Conservation (phyloP, 2,888 invertebrate genomes). For the Strigamia transsilvanica region DNA sequence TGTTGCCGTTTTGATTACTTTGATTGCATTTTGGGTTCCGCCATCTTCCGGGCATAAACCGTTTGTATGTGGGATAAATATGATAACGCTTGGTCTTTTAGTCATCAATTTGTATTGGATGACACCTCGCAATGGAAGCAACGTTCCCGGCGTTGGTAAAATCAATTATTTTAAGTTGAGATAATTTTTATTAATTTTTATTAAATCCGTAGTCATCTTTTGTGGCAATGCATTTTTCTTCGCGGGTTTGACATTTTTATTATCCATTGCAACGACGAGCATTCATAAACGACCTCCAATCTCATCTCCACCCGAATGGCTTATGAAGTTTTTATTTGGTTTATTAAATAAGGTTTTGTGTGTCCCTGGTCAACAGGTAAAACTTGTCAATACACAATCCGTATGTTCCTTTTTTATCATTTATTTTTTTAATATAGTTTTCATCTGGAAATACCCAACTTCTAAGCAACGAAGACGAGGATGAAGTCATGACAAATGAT, state of each 20-base stretch:
- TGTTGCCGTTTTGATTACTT: neutral
- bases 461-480: neutral
- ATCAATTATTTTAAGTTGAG: neutral
- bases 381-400: neutral
- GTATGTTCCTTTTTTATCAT: neutral
- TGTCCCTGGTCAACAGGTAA: neutral
- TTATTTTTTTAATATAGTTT: neutral
- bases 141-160: neutral
- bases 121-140: constrained; percentile 11
- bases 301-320: neutral
- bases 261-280: neutral
- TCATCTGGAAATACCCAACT: neutral
- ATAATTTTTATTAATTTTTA: no score
- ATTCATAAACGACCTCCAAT: neutral
- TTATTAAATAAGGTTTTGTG: neutral
- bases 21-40: constrained; percentile 6
- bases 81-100: neutral
- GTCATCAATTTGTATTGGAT: constrained; percentile 32
- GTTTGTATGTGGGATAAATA: neutral
- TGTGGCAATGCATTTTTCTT: constrained; percentile 23
- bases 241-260: constrained; percentile 1
- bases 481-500: neutral
- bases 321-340: neutral
- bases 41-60: neutral
- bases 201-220: constrained; percentile 3